Base-by-base conservation (phyloP, 2,797 vertebrate species). In the Micrastur ruficollis region DNA sequence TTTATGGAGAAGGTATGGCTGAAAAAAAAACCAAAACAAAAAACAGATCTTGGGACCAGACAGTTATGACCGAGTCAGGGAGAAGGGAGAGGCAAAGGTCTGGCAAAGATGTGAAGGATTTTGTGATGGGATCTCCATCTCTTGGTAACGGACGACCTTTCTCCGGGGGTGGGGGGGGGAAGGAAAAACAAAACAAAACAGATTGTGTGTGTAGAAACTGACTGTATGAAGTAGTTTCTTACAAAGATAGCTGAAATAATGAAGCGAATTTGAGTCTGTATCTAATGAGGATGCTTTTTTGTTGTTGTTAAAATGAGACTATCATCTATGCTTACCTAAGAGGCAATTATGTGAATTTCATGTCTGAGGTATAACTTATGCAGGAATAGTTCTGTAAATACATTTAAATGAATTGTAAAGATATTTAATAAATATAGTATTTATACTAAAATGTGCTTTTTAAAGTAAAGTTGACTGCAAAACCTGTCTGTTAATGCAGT, bases 371-470 rank as follows among this genome's bases (percentile, higher is more conserved):
- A 97, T 98, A 98, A 98, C 97, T 98, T 98, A 98, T 98, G 98
- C 98, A 98, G 98, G 98, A 98, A 98, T 98, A 98, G 98, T 99
- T 98, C 97, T 99, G 99, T 99, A 99, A 99, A 99, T 99, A 99
- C 98, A 98, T 99, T 99, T 99, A 99, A 98, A 99, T 99, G 98
- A 99, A 98, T 97, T 99, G 99, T 99, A 99, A 98, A 99, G 97
- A 99, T 99, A 99, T 99, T 99, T 99, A 99, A 99, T 99, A 99
- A 99, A 96, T 99, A 98, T 99, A 99, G 99, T 99, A 99, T 99
- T 99, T 99, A 99, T 99, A 99, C 98, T 99, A 98, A 97, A 89
- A 67, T 29, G 87, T 76, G 93, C 62, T 73, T 70, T 71, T 94
- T 91, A 95, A 70, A 83, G 94, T 87, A 78, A 67, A 52, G 46